Conservation (phyloP, 2,113 vertebrate species). For the Elgaria multicarinata region DNA sequence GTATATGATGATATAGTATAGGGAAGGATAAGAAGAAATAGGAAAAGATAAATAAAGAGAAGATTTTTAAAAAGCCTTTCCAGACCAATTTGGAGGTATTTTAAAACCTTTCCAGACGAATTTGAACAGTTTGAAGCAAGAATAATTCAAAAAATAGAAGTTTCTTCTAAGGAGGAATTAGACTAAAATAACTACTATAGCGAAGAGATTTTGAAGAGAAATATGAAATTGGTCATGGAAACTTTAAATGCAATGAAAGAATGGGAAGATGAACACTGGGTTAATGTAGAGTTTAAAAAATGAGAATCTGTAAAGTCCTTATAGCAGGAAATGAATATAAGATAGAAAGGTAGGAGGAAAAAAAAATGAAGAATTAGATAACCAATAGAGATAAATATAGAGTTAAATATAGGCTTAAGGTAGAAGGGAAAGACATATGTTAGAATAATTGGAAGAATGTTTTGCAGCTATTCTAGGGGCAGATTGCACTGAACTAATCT, state of each 20-base stretch:
- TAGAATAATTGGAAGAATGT: not conserved
- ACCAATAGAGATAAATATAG: not conserved
- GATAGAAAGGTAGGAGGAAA: not conserved
- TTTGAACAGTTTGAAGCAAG: not conserved
- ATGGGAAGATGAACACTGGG: not conserved
- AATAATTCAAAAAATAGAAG: not conserved
- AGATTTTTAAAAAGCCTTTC: not conserved
- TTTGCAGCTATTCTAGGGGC: not conserved
- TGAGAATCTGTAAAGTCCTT: not conserved
- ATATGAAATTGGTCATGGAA: not conserved
- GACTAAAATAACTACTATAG: not conserved
- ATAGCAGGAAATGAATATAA: not conserved
- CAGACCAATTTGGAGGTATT: not conserved
- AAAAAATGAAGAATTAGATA: not conserved
- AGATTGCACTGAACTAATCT: not conserved
- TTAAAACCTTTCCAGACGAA: not conserved
- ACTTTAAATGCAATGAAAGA: not conserved
- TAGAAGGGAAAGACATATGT: not conserved
- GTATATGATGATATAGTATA: no score
- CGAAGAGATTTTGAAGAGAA: not conserved
- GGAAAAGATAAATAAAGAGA: no score
- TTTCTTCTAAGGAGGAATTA: not conserved
- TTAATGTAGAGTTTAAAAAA: not conserved
- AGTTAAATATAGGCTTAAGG: not conserved
- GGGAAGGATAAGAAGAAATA: no score